A percentile compares a stretch with the other conserved stretches of the same genome.
phyloP scores from a whole-genome alignment of 1,140 invertebrate genomes.

The Caenorhabditis tropicalis region DNA sequence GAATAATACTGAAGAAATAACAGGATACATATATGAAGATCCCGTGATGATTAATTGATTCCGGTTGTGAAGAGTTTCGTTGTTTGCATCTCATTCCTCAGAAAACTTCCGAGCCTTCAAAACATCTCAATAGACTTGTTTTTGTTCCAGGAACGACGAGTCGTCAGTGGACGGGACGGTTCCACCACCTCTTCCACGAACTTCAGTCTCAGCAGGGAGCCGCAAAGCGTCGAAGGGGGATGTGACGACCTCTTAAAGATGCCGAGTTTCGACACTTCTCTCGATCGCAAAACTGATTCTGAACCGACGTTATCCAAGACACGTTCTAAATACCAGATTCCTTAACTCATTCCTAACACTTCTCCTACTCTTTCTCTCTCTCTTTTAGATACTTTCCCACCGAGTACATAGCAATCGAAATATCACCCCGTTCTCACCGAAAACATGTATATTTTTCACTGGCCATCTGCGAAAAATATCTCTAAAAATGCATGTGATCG shows the following conservation, averaged over 20 bases:
- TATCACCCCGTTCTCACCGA: background rate
- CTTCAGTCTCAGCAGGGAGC: constrained; percentile 7
- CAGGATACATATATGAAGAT: too few species aligned
- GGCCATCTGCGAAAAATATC: background rate
- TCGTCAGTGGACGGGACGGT: constrained; percentile 25
- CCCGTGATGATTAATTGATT: too few species aligned
- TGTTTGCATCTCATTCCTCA: too few species aligned
- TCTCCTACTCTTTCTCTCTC: background rate
- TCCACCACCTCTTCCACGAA: background rate
- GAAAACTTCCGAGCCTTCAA: too few species aligned
- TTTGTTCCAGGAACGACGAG: background rate
- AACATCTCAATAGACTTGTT: too few species aligned
- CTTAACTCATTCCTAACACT: background rate
- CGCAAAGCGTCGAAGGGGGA: background rate
- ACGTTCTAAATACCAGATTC: background rate
- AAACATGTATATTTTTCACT: background rate
- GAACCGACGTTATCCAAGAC: constrained; percentile 17
- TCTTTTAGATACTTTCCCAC: background rate
- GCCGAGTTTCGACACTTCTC: background rate
- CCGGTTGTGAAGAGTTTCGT: too few species aligned
- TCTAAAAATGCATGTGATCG: background rate
- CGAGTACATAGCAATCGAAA: too few species aligned
- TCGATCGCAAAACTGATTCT: background rate
- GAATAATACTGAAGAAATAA: too few species aligned
- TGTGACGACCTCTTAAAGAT: constrained; percentile 31